These are phyloP conservation scores for Biston betularia DNA, from an alignment of 2,888 invertebrate genomes.

Conservation along the genomic window DNA sequence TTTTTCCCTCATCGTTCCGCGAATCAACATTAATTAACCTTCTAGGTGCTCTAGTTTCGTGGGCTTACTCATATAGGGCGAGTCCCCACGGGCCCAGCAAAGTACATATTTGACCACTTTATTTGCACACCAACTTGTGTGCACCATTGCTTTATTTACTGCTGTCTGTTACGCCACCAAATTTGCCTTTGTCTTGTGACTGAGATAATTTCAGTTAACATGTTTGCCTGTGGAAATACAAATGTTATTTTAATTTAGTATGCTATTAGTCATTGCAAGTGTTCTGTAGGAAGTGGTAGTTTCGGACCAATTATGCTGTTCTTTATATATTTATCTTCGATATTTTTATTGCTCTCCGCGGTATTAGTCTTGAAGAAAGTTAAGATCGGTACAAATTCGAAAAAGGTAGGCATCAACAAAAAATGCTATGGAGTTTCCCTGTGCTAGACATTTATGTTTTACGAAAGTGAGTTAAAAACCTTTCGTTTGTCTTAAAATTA, in stretches of 20 bases:
- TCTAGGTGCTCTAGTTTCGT: conserved; percentile 23
- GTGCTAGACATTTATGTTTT: no score
- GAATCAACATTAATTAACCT: conserved; percentile 32
- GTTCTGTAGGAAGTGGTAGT: conserved; percentile 46
- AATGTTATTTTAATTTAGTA: conserved; percentile 36
- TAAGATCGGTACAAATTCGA: conserved; percentile 60
- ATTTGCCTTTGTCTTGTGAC: conserved; percentile 54
- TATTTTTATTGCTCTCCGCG: conserved; percentile 62
- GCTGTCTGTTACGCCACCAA: conserved; percentile 18
- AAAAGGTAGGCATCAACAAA: conserved; percentile 14
- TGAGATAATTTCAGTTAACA: conserved; percentile 50
- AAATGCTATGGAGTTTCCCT: no score
- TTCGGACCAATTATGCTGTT: conserved; percentile 58
- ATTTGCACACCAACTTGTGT: conserved; percentile 18
- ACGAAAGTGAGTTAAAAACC: no score
- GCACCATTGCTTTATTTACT: conserved; percentile 20
- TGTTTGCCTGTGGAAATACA: conserved; percentile 43
- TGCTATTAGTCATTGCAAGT: conserved; percentile 49
- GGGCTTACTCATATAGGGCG: conserved; percentile 21
- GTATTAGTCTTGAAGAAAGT: conserved; percentile 63
- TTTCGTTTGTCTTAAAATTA: no score
- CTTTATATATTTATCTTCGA: conserved; percentile 65
- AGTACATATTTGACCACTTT: conserved; percentile 29
- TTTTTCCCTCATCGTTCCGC: conserved; percentile 9
- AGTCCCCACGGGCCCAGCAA: conserved; percentile 21